phyloP scores from a whole-genome alignment of 2,113 vertebrate genomes.

The Calidris pugnax region DNA sequence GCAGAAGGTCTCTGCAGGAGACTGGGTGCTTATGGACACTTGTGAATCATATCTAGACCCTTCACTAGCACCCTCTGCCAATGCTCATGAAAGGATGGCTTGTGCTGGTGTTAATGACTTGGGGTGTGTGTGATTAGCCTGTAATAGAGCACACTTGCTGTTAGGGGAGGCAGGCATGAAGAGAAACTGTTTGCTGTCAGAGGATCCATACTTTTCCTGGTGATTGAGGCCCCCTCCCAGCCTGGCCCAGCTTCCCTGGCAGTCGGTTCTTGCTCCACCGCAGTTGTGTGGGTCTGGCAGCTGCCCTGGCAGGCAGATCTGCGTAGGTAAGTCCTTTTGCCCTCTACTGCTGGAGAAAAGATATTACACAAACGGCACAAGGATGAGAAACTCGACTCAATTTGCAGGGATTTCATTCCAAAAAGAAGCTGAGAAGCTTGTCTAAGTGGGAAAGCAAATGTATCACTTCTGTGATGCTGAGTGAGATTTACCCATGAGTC shows the following conservation, averaged over 20 bases:
- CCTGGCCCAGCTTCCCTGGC: not conserved
- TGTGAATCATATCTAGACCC: rapidly evolving
- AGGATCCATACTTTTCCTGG: not conserved
- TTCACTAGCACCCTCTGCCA: not conserved
- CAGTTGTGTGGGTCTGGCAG: too few species aligned
- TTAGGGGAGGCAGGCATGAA: not conserved
- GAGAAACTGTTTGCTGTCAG: not conserved
- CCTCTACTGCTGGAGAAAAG: not conserved
- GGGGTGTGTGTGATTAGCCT: not conserved
- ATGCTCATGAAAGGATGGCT: not conserved
- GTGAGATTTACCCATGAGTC: not conserved
- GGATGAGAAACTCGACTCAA: not conserved
- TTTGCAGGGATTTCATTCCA: not conserved
- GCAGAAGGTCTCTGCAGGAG: not conserved
- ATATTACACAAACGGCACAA: not conserved
- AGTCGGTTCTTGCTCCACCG: not conserved
- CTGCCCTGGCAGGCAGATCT: not conserved
- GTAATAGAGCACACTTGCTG: not conserved
- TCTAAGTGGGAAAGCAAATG: not conserved
- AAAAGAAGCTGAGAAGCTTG: not conserved
- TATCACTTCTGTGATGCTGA: not conserved
- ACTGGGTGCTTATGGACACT: not conserved
- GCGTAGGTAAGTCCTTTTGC: not conserved
- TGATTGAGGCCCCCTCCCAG: not conserved
- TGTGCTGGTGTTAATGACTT: not conserved